Evolutionary conservation across 2,888 invertebrate genomes (phyloP).

Genomic region (Plagodis dolabraria): DNA sequence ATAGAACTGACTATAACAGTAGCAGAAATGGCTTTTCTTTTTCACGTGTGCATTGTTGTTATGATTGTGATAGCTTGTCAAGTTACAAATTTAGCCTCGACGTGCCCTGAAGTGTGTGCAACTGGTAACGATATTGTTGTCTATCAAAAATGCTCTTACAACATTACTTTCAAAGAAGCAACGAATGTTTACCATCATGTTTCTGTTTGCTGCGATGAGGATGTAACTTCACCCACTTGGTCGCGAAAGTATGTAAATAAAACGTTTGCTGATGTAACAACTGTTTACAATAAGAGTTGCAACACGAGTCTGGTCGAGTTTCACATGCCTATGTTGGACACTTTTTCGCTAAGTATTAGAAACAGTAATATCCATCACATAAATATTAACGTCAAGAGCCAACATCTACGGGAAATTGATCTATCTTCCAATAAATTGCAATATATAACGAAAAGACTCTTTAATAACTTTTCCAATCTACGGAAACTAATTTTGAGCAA

Average conservation of each 20-base stretch:
- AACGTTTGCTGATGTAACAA: constrained; percentile 61
- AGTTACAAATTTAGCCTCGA: constrained; percentile 61
- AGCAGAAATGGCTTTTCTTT: constrained; percentile 70
- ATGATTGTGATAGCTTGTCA: constrained; percentile 68
- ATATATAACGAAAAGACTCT: constrained; percentile 79
- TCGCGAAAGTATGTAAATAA: constrained; percentile 60
- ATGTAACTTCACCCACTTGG: constrained; percentile 50
- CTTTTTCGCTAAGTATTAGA: constrained; percentile 60
- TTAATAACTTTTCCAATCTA: constrained; percentile 83
- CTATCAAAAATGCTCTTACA: constrained; percentile 69
- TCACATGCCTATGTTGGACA: constrained; percentile 58
- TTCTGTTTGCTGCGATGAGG: constrained; percentile 64
- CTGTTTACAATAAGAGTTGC: constrained; percentile 57
- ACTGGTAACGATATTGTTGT: constrained; percentile 56
- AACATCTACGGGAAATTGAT: constrained; percentile 84
- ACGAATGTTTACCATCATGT: constrained; percentile 51
- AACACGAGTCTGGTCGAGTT: constrained; percentile 60
- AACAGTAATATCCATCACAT: constrained; percentile 66
- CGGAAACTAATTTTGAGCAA: constrained; percentile 88
- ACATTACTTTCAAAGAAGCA: constrained; percentile 65
- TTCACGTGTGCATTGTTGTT: constrained; percentile 54
- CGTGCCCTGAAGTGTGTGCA: constrained; percentile 62
- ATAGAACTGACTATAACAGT: constrained; percentile 38
- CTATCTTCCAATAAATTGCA: constrained; percentile 85
- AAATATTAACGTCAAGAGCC: constrained; percentile 58